Conservation (phyloP, 2,888 invertebrate species). For the Thera obeliscata region DNA sequence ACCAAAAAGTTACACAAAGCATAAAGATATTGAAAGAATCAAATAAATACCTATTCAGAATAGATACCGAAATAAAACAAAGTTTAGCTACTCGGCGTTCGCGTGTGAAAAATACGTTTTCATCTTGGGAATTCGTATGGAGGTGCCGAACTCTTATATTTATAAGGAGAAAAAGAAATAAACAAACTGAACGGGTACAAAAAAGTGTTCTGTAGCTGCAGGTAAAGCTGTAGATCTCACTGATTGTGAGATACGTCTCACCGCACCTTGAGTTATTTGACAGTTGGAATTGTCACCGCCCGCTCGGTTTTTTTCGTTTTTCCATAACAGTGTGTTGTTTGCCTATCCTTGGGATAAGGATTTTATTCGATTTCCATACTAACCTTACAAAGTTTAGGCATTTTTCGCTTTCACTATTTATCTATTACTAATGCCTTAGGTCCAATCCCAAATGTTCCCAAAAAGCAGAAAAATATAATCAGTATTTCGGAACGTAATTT, state of each 20-base stretch:
- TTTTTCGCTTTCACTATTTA: background rate
- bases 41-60: slow-evolving; percentile 38
- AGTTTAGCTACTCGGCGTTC: slow-evolving; percentile 59
- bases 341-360: background rate
- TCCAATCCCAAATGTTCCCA: background rate
- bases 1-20: slow-evolving; percentile 13
- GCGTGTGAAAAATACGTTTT: slow-evolving; percentile 78
- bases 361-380: slow-evolving; percentile 8
- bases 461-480: slow-evolving; percentile 4
- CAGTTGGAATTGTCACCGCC: slow-evolving; percentile 75
- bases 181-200: slow-evolving; percentile 74
- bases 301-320: slow-evolving; percentile 64
- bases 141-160: slow-evolving; percentile 80
- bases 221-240: slow-evolving; percentile 70
- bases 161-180: slow-evolving; percentile 78
- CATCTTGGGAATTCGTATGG: slow-evolving; percentile 79
- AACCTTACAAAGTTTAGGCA: background rate
- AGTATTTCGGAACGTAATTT: slow-evolving; percentile 2
- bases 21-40: slow-evolving; percentile 28
- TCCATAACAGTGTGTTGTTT: slow-evolving; percentile 43
- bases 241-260: slow-evolving; percentile 78
- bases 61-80: slow-evolving; percentile 62
- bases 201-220: slow-evolving; percentile 64
- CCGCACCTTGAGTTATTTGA: slow-evolving; percentile 80
- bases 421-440: background rate